Evolutionary conservation across 2,113 vertebrate genomes (phyloP).

Genomic region (Scolopax mira): DNA sequence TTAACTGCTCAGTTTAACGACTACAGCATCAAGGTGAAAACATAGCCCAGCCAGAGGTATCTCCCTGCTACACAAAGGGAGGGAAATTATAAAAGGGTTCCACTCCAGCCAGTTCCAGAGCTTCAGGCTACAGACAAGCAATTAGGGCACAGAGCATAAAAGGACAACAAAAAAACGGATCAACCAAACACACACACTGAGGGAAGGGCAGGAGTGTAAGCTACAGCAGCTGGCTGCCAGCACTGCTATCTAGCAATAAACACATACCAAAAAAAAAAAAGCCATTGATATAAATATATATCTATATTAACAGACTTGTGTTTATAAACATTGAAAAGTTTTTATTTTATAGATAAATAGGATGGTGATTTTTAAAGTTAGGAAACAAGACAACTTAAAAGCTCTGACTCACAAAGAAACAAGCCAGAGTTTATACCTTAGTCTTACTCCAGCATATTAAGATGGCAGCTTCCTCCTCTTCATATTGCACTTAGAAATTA

Average conservation of each 20-base stretch:
- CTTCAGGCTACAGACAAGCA: not conserved
- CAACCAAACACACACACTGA: not conserved
- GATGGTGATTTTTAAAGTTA: conserved; percentile 32
- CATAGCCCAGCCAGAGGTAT: not conserved
- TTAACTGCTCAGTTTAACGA: not conserved
- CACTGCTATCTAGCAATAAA: not conserved
- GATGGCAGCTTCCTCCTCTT: conserved; percentile 28
- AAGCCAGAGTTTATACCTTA: not conserved
- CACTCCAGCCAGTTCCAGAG: not conserved
- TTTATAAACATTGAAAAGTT: conserved; percentile 53
- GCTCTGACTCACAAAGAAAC: conserved; percentile 4
- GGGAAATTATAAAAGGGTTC: not conserved
- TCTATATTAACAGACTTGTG: not conserved
- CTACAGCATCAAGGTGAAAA: not conserved
- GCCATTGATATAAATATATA: not conserved
- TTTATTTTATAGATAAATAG: conserved; percentile 69
- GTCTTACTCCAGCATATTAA: not conserved
- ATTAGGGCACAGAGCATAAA: not conserved
- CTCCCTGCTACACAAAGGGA: not conserved
- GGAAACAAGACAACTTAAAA: conserved; percentile 42
- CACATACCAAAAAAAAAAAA: not conserved
- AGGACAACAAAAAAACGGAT: not conserved
- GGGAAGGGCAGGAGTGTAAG: not conserved
- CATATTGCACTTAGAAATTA: conserved; percentile 55
- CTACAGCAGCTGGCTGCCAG: not conserved